These are phyloP conservation scores for Macrosiphum euphorbiae DNA, from an alignment of 2,888 invertebrate genomes.

Conservation along the genomic window DNA sequence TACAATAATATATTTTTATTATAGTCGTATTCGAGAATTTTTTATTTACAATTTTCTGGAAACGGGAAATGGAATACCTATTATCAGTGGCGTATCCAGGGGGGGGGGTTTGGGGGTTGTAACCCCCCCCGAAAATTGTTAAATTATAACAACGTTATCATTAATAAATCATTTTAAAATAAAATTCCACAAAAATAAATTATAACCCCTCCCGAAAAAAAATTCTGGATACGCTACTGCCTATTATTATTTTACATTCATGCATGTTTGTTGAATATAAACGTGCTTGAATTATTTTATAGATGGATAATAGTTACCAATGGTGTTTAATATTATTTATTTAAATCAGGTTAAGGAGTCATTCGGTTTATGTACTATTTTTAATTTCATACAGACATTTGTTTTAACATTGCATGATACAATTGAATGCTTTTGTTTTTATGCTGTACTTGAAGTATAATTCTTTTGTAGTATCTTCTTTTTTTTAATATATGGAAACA, in stretches of 20 bases:
- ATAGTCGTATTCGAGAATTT: not conserved
- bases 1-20: not conserved
- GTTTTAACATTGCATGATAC: conserved; percentile 30
- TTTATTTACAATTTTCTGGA: not conserved
- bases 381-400: conserved; percentile 8
- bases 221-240: too few species aligned
- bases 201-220: too few species aligned
- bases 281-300: not conserved
- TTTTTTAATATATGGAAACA: conserved; percentile 48
- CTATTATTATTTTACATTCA: not conserved
- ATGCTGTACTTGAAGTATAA: conserved; percentile 9
- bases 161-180: too few species aligned
- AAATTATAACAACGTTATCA: too few species aligned
- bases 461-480: conserved; percentile 29
- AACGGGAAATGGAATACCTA: not conserved
- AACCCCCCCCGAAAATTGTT: too few species aligned
- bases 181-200: too few species aligned
- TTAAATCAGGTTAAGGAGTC: not conserved
- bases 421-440: conserved; percentile 30
- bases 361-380: not conserved
- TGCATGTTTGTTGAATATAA: not conserved
- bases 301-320: not conserved
- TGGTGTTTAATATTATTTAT: not conserved
- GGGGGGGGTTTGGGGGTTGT: too few species aligned
- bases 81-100: too few species aligned